Conservation (phyloP, 2,797 vertebrate species). For the Limosa lapponica region DNA sequence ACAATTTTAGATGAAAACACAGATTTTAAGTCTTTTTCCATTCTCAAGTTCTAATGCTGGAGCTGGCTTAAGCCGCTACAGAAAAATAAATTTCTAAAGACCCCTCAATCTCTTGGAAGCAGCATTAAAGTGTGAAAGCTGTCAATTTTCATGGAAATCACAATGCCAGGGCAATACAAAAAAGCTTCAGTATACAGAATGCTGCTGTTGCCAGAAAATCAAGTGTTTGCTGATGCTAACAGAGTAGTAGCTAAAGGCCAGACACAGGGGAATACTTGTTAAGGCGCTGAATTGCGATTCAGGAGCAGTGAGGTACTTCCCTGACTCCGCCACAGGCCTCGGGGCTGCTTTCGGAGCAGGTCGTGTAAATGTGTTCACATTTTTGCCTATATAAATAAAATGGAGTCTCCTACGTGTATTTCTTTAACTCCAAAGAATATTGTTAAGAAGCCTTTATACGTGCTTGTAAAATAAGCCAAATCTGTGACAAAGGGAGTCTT, state of each 20-base stretch:
- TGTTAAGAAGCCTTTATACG: neutral
- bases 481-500: neutral
- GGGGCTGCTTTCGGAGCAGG: neutral
- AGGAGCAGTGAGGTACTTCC: neutral
- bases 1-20: neutral
- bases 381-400: neutral
- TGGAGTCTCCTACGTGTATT: neutral
- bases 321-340: neutral
- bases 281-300: neutral
- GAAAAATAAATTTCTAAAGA: conserved; percentile 1
- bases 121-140: conserved; percentile 30
- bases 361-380: neutral
- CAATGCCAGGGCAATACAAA: conserved; percentile 23
- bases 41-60: neutral
- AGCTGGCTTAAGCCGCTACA: neutral
- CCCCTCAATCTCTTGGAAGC: neutral
- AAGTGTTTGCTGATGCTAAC: conserved; percentile 40
- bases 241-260: conserved; percentile 1
- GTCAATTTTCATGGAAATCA: conserved; percentile 50
- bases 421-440: neutral
- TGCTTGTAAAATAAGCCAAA: neutral
- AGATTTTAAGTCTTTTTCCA: neutral
- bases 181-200: conserved; percentile 11
- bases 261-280: conserved; percentile 34
- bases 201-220: neutral